Conservation (phyloP, 37 sponge, comb jelly and placozoan species). For the Chondrilla cf. caribensis region DNA sequence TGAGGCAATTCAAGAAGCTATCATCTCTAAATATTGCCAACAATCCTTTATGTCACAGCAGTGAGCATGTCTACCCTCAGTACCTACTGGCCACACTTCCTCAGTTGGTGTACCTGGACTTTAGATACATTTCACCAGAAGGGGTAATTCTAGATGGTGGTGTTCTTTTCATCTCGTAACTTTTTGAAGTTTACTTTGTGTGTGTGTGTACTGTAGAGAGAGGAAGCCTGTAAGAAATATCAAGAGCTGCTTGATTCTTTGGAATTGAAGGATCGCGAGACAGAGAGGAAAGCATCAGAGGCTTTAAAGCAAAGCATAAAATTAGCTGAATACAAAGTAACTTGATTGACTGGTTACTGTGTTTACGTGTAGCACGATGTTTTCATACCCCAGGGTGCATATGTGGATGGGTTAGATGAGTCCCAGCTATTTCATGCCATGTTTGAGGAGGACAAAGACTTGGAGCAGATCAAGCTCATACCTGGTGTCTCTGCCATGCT, state of each 20-base stretch:
- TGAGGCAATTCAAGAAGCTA: constrained; percentile 62
- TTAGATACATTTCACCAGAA: constrained; percentile 54
- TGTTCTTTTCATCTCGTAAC: too few relatives aligned
- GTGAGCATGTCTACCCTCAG: constrained; percentile 37
- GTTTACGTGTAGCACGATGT: not conserved
- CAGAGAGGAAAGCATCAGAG: constrained; percentile 39
- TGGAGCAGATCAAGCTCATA: constrained; percentile 48
- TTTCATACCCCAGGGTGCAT: constrained; percentile 59
- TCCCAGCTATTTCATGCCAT: constrained; percentile 58
- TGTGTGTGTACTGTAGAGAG: constrained; percentile 47
- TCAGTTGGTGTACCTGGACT: constrained; percentile 82
- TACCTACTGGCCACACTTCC: constrained; percentile 72
- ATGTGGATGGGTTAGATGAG: constrained; percentile 78
- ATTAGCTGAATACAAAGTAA: not conserved
- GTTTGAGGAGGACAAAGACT: constrained; percentile 85
- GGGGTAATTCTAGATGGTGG: constrained; percentile 44
- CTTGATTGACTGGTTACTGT: not conserved
- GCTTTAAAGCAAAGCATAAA: constrained; percentile 10
- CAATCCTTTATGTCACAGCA: constrained; percentile 57
- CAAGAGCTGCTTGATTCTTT: constrained; percentile 60
- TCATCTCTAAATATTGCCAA: constrained; percentile 68
- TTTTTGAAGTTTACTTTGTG: too few relatives aligned
- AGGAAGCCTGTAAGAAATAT: constrained; percentile 50
- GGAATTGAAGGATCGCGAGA: constrained; percentile 70
- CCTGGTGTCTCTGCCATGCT: constrained; percentile 67